Evolutionary conservation across 2,797 vertebrate genomes (phyloP).

Genomic region (Anomalospiza imberbis): DNA sequence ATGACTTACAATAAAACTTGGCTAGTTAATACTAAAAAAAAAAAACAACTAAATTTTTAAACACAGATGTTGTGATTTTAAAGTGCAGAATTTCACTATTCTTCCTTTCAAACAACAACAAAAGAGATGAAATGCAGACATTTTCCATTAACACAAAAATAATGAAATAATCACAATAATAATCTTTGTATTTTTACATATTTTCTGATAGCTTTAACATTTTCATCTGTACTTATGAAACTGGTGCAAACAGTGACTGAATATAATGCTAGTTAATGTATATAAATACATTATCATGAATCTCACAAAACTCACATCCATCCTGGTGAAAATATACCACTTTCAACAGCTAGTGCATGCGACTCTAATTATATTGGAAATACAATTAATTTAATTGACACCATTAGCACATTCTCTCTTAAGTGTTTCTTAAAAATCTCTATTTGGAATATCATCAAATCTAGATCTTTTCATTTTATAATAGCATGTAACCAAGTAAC

Average conservation of each 20-base stretch:
- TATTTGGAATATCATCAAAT: not conserved
- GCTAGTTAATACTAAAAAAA: not conserved
- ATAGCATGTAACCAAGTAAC: not conserved
- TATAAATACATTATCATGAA: not conserved
- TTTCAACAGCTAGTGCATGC: not conserved
- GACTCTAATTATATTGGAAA: conserved; percentile 19
- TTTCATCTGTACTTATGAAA: not conserved
- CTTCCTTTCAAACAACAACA: not conserved
- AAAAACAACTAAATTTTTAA: conserved; percentile 8
- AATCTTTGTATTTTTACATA: not conserved
- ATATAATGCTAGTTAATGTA: not conserved
- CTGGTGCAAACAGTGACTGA: not conserved
- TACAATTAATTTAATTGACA: not conserved
- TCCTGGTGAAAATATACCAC: not conserved
- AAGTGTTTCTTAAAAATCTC: conserved; percentile 19
- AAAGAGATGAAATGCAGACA: conserved; percentile 34
- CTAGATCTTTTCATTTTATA: not conserved
- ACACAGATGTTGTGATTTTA: not conserved
- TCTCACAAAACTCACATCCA: not conserved
- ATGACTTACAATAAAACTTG: not conserved
- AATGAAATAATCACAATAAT: conserved; percentile 29
- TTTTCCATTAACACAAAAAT: conserved; percentile 34
- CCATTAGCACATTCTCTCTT: not conserved
- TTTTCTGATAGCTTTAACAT: not conserved
- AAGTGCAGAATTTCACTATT: not conserved